Conservation (phyloP, 2,113 vertebrate genomes). For the Paramormyrops kingsleyae region DNA sequence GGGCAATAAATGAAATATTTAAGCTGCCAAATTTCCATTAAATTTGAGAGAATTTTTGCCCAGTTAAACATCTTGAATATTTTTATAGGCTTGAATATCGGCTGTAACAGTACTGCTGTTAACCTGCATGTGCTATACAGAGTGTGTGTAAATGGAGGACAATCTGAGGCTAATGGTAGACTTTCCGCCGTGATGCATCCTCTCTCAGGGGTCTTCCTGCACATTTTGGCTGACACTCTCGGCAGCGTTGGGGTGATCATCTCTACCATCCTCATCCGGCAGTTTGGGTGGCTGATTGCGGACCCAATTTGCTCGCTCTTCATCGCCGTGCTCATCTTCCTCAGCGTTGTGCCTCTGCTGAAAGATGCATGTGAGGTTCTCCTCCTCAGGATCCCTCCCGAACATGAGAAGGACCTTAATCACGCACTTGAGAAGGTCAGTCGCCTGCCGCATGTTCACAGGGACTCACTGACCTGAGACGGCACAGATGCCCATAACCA, state of each 20-base stretch:
- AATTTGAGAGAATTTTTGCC: background rate
- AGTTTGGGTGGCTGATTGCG: slow-evolving; percentile 96
- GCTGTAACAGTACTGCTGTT: background rate
- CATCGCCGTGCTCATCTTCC: slow-evolving; percentile 88
- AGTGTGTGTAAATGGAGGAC: background rate
- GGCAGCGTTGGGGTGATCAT: slow-evolving; percentile 96
- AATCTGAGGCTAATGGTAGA: background rate
- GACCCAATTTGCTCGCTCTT: slow-evolving; percentile 97
- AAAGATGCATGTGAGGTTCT: slow-evolving; percentile 93
- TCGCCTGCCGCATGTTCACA: background rate
- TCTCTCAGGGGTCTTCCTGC: slow-evolving; percentile 83
- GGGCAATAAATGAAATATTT: background rate
- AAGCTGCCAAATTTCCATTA: background rate
- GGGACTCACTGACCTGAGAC: background rate
- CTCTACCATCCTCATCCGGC: slow-evolving; percentile 91
- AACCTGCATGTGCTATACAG: background rate
- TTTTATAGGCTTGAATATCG: background rate
- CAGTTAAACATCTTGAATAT: background rate
- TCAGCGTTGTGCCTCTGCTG: slow-evolving; percentile 89
- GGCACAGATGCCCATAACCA: background rate
- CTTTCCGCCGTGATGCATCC: background rate
- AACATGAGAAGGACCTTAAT: slow-evolving; percentile 84
- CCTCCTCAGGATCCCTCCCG: slow-evolving; percentile 76
- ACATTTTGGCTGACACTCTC: slow-evolving; percentile 91
- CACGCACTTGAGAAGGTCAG: slow-evolving; percentile 85